Conservation (phyloP, 2,888 invertebrate species). For the Plagodis dolabraria region DNA sequence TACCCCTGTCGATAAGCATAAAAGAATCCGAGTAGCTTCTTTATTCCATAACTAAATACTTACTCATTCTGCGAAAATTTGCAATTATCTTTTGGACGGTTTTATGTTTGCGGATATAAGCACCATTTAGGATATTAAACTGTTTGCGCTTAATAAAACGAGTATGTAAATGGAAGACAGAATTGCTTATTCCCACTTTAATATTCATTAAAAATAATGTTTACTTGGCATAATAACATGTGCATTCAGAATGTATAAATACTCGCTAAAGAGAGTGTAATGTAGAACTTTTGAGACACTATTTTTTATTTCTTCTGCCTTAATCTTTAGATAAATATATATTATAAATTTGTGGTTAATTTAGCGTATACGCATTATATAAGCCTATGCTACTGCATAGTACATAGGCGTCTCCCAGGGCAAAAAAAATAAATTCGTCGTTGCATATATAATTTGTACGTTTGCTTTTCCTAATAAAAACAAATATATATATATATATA, state of each 20-base stretch:
- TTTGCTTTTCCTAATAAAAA: no score
- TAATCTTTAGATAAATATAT: not conserved
- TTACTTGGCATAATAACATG: conserved; percentile 1
- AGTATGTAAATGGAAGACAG: conserved; percentile 18
- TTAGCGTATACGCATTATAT: no score
- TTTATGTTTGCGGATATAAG: conserved; percentile 24
- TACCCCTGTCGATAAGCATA: conserved; percentile 54
- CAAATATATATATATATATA: no score
- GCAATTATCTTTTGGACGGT: conserved; percentile 20
- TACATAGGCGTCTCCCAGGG: no score
- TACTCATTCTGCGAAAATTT: conserved; percentile 21
- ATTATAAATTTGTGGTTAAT: no score
- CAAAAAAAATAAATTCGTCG: no score
- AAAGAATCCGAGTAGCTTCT: conserved; percentile 40
- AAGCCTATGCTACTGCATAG: no score
- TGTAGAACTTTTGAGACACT: no score
- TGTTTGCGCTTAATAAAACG: conserved; percentile 28
- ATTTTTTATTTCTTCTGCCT: not conserved
- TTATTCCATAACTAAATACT: conserved; percentile 29
- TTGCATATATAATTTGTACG: no score
- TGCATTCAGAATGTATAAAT: conserved; percentile 8
- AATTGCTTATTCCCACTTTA: conserved; percentile 17
- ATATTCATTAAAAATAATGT: conserved; percentile 12
- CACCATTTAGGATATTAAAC: conserved; percentile 30
- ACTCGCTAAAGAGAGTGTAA: not conserved